Conservation (phyloP, 2,888 invertebrate genomes). For the Drosophila phalerata region DNA sequence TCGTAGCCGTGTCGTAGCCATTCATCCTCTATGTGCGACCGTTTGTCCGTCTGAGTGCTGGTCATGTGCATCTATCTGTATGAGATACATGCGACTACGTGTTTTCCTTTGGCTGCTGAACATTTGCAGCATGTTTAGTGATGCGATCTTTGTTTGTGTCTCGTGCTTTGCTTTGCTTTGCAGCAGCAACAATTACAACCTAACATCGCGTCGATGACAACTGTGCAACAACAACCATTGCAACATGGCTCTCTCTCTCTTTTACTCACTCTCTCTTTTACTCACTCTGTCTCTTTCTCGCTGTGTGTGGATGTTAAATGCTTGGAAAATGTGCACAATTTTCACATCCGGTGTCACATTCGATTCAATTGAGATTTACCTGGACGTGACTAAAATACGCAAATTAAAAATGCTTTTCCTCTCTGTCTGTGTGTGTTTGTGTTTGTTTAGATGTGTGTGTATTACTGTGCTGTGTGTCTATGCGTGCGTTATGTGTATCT, state of each 20-base stretch:
- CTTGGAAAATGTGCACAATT: constrained; percentile 81
- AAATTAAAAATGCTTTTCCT: constrained; percentile 73
- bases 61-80: constrained; percentile 36
- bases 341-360: constrained; percentile 83
- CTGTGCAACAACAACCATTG: constrained; percentile 36
- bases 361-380: constrained; percentile 83
- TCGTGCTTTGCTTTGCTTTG: constrained; percentile 71
- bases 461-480: constrained; percentile 32
- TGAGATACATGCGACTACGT: constrained; percentile 70
- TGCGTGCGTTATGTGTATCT: constrained; percentile 33
- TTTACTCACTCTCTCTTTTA: constrained; percentile 1
- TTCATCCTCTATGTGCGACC: constrained; percentile 39
- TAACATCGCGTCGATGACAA: constrained; percentile 32
- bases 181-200: constrained; percentile 49
- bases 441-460: constrained; percentile 21
- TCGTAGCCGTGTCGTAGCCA: constrained; percentile 10
- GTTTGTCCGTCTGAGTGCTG: constrained; percentile 15
- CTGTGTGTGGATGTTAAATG: constrained; percentile 59
- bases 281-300: constrained; percentile 26
- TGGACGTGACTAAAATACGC: constrained; percentile 83
- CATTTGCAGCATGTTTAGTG: constrained; percentile 78
- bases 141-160: constrained; percentile 80
- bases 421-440: constrained; percentile 17
- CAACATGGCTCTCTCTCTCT: constrained; percentile 27
- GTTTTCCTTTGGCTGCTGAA: constrained; percentile 67